A percentile compares a stretch with the other conserved stretches of the same genome.
These are phyloP conservation scores for Amblyornis subalaris DNA, from an alignment of 2,113 vertebrate genomes.

Conservation along the genomic window DNA sequence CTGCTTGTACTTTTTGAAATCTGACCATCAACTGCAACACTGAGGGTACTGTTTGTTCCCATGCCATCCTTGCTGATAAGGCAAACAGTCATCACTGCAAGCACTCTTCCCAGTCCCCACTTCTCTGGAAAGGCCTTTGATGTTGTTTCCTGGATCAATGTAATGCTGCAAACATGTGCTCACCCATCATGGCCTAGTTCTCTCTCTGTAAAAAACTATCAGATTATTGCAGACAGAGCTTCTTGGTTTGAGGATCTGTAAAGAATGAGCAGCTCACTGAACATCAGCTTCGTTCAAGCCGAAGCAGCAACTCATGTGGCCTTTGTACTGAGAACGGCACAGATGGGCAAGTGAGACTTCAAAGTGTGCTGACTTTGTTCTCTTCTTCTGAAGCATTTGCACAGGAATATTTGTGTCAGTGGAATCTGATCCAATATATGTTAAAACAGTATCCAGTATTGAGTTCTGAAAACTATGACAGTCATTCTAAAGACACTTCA, in stretches of 20 bases:
- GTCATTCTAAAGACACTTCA: not conserved
- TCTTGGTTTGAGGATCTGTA: not conserved
- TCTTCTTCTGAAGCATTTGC: not conserved
- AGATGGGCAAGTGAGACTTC: not conserved
- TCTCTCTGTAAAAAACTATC: not conserved
- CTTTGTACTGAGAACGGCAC: not conserved
- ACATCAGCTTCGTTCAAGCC: not conserved
- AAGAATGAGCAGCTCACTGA: not conserved
- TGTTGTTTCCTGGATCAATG: not conserved
- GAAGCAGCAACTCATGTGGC: not conserved
- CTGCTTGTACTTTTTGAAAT: not conserved
- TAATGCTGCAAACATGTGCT: not conserved
- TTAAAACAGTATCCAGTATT: not conserved
- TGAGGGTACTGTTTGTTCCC: not conserved
- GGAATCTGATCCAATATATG: rapidly evolving
- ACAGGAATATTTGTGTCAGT: not conserved
- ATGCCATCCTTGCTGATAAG: not conserved
- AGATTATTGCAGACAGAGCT: not conserved
- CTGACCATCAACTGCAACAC: not conserved
- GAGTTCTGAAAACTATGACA: not conserved
- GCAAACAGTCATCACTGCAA: not conserved
- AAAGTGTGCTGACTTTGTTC: not conserved
- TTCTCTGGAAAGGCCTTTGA: not conserved
- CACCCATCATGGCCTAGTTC: not conserved
- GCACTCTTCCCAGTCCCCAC: not conserved